These are phyloP conservation scores for Suricata suricatta DNA, from an alignment of 2,113 vertebrate genomes.

Conservation along the genomic window DNA sequence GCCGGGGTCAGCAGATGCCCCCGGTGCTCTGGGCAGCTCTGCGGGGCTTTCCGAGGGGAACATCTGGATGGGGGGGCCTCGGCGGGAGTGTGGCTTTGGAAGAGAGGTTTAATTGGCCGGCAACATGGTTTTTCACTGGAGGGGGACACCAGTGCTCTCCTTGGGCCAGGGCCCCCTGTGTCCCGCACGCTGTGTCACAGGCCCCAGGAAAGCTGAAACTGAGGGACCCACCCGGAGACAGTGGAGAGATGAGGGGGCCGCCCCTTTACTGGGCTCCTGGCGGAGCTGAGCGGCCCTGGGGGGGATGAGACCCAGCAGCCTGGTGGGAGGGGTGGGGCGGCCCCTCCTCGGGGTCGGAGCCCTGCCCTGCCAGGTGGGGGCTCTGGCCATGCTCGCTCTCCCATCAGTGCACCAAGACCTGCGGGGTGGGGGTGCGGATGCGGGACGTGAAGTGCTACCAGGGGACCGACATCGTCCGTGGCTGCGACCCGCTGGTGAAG, in stretches of 20 bases:
- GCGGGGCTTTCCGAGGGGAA: constrained; percentile 19
- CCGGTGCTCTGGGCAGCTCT: background rate
- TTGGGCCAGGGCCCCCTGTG: fast-evolving
- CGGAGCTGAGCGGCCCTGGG: background rate
- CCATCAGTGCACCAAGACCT: constrained; percentile 96
- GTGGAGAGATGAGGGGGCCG: background rate
- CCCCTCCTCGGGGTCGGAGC: fast-evolving
- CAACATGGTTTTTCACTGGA: background rate
- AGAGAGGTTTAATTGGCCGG: background rate
- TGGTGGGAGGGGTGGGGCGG: fast-evolving
- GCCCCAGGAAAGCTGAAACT: background rate
- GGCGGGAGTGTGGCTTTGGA: background rate
- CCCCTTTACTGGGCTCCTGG: background rate
- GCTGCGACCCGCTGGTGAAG: constrained; percentile 95
- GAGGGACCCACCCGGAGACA: background rate
- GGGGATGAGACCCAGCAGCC: background rate
- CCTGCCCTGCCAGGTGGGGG: too few relatives aligned
- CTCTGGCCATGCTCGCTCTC: fast-evolving
- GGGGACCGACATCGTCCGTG: constrained; percentile 93
- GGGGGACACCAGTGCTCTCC: background rate
- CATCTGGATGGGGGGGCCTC: background rate
- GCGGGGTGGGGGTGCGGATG: constrained; percentile 94
- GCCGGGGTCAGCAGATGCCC: constrained; percentile 35
- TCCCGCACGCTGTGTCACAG: background rate
- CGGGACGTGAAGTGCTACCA: constrained; percentile 98